Base-by-base conservation (phyloP, 2,113 vertebrate species). In the Strix aluco region DNA sequence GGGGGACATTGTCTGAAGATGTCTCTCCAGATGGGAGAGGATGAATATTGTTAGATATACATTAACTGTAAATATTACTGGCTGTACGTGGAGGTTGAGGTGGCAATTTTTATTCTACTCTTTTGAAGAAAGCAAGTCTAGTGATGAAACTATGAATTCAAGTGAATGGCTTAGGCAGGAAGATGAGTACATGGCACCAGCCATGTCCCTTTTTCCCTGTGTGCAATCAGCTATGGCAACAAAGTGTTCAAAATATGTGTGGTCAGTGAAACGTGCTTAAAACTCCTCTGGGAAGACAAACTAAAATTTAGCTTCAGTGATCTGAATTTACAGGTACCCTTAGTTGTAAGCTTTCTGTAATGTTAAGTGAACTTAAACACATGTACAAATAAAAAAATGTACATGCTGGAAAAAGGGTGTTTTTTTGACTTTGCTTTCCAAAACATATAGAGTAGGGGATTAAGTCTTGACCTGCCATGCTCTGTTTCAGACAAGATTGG, bases 391-490 rank as follows among this genome's bases (percentile, higher is more conserved):
- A 27, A 70, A 70, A 61, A 83, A 47, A 8, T 0, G 5, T 62
- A 4, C 5, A 34, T 40, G 32, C 13, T 15, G 2, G 23, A n/a
- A 51, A 66, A 65, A 21, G 1, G 2, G 2, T 4, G 1, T 1
- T 40, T 58, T 66, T 47, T 58, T 8, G 6, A 54, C 27, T 40
- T 15, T 63, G 6, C 20, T 80, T 75, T 79, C 44, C 46, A 72
- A 87, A 94, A 58, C 10, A 22, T 19, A 81, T 4, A 34, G 19
- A 71, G 13, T 8, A 26, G 3, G 4, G 25, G 16, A 52, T 78
- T 59, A 86, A 49, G 6, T 61, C 80, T 74, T 91, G 65, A 62
- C n/a, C 16, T 89, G 46, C 14, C 9, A 7, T 65, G 15, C 22
- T 79, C 15, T 51, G 12, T 73, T 92, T 88, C 42, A 69, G 42